Conservation (phyloP, 1,140 invertebrate genomes). For the Drosophila navojoa region DNA sequence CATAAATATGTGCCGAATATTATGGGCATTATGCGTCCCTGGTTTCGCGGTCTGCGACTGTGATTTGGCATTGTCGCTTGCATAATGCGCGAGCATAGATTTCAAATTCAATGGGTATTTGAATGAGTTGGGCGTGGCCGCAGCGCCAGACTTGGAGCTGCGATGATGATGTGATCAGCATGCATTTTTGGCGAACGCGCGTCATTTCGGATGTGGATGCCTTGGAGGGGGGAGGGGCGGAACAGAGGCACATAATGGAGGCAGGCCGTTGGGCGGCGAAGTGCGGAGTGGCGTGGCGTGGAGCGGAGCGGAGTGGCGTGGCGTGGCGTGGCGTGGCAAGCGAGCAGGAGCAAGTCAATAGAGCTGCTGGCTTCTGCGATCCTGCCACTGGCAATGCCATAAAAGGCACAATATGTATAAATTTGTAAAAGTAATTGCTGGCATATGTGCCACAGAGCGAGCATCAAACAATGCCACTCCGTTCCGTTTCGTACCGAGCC, state of each 20-base stretch:
- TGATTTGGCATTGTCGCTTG: slow-evolving; percentile 54
- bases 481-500: slow-evolving; percentile 11
- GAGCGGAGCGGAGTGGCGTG: neutral
- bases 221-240: slow-evolving; percentile 23
- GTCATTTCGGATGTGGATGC: slow-evolving; percentile 76
- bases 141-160: slow-evolving; percentile 22
- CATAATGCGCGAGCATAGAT: slow-evolving; percentile 75
- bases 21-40: slow-evolving; percentile 5
- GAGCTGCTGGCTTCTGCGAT: slow-evolving; percentile 43
- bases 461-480: slow-evolving; percentile 55
- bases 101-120: slow-evolving; percentile 75
- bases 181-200: slow-evolving; percentile 78
- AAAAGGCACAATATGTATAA: slow-evolving; percentile 83
- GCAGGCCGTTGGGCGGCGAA: neutral
- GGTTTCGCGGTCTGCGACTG: slow-evolving; percentile 11
- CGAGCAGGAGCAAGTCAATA: slow-evolving; percentile 45
- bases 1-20: slow-evolving; percentile 4
- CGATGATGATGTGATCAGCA: slow-evolving; percentile 66
- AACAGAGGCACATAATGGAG: neutral
- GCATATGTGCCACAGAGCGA: slow-evolving; percentile 59
- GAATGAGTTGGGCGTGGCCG: slow-evolving; percentile 57
- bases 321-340: neutral
- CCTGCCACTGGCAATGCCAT: slow-evolving; percentile 72
- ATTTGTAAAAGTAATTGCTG: slow-evolving; percentile 84
- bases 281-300: neutral